Evolutionary conservation across 2,113 vertebrate species (phyloP).

Genomic region (Felis chaus): DNA sequence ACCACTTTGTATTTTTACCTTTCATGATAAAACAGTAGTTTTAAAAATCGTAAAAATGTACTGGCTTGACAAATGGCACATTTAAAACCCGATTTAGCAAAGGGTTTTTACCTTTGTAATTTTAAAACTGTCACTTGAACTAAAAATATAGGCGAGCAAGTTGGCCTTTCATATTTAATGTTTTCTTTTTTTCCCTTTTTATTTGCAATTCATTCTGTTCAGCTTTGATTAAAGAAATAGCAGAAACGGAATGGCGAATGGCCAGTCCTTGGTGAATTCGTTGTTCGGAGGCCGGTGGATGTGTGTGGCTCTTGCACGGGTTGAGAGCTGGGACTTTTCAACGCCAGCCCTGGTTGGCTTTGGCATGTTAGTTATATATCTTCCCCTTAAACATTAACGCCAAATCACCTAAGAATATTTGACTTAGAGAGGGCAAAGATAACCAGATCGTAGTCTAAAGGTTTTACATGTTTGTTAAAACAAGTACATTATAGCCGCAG

Average conservation of each 20-base stretch:
- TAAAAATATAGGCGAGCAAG: slow-evolving; percentile 87
- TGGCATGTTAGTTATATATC: slow-evolving; percentile 64
- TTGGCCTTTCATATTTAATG: slow-evolving; percentile 88
- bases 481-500: not conserved
- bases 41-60: slow-evolving; percentile 84
- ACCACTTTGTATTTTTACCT: slow-evolving; percentile 75
- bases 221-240: slow-evolving; percentile 86
- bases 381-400: slow-evolving; percentile 65
- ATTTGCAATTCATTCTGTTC: slow-evolving; percentile 86
- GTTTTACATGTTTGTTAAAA: slow-evolving; percentile 57
- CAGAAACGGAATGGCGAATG: slow-evolving; percentile 79
- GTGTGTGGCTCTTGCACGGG: slow-evolving; percentile 72
- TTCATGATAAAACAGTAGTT: slow-evolving; percentile 85
- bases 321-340: slow-evolving; percentile 79
- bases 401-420: slow-evolving; percentile 48
- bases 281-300: slow-evolving; percentile 73
- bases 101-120: slow-evolving; percentile 87
- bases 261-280: slow-evolving; percentile 77
- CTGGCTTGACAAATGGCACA: slow-evolving; percentile 85
- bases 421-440: slow-evolving; percentile 69
- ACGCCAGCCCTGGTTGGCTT: slow-evolving; percentile 58
- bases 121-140: slow-evolving; percentile 88
- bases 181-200: slow-evolving; percentile 80
- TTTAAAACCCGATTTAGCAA: slow-evolving; percentile 87
- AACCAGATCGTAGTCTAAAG: slow-evolving; percentile 12